phyloP scores from a whole-genome alignment of 1,140 invertebrate genomes.

The Drosophila simulans region DNA sequence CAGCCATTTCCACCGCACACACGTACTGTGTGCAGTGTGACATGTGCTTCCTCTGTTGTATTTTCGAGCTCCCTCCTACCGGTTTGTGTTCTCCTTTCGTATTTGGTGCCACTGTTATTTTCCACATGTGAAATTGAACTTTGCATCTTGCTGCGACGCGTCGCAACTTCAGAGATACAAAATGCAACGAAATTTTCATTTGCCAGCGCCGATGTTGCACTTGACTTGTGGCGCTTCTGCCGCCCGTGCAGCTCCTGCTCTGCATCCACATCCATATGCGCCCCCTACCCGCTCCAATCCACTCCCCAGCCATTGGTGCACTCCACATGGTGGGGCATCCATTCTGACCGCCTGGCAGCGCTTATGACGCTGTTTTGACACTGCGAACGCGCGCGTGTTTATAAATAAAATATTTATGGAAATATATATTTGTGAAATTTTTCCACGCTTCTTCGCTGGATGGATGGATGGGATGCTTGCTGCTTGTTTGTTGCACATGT shows the following conservation, averaged over 20 bases:
- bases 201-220: conserved; percentile 50
- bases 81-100: conserved; percentile 10
- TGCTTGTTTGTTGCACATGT: conserved; percentile 39
- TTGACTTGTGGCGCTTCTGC: conserved; percentile 74
- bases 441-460: conserved; percentile 51
- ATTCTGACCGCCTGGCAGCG: conserved; percentile 21
- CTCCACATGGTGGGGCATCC: conserved; percentile 18
- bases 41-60: conserved; percentile 80
- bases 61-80: conserved; percentile 41
- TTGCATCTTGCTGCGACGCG: conserved; percentile 74
- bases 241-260: conserved; percentile 49
- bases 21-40: conserved; percentile 65
- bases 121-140: conserved; percentile 81
- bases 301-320: neutral
- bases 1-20: conserved; percentile 39
- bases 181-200: conserved; percentile 56
- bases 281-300: neutral
- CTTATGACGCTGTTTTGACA: conserved; percentile 79
- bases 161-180: conserved; percentile 59
- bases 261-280: neutral
- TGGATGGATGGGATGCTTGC: conserved; percentile 9
- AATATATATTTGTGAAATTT: conserved; percentile 70
- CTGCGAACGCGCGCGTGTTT: conserved; percentile 75
- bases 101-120: conserved; percentile 58
- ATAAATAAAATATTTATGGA: conserved; percentile 71